Conservation (phyloP, 1,140 invertebrate genomes). For the Temnothorax nylanderi region DNA sequence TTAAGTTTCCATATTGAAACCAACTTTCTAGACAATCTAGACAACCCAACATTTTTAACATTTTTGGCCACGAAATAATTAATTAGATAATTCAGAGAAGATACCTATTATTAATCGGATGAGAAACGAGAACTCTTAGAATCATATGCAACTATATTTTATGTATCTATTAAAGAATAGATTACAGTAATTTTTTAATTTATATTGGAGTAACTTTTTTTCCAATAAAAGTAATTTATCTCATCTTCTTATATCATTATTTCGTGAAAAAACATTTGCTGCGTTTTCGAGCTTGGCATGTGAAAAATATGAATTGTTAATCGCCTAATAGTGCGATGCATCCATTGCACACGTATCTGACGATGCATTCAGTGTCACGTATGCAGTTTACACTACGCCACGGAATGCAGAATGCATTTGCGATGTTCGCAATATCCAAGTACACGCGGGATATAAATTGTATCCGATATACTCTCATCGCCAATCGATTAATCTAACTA, state of each 20-base stretch:
- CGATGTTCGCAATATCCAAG: conserved; percentile 56
- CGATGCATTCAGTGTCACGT: conserved; percentile 27
- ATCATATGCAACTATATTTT: not conserved
- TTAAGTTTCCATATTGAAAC: not conserved
- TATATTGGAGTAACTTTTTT: not conserved
- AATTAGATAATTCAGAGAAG: not conserved
- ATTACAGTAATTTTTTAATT: not conserved
- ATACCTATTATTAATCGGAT: not conserved
- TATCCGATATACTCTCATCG: conserved; percentile 46
- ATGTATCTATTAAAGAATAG: not conserved
- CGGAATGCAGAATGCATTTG: conserved; percentile 48
- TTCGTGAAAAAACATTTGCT: not conserved
- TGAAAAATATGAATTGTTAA: conserved; percentile 26
- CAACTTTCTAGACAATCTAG: not conserved
- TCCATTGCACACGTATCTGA: conserved; percentile 19
- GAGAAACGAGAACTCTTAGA: not conserved
- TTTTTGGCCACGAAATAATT: not conserved
- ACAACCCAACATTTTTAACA: not conserved
- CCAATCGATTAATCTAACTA: conserved; percentile 56
- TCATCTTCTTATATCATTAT: not conserved
- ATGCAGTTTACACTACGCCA: conserved; percentile 26
- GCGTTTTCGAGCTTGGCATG: not conserved
- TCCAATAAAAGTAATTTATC: not conserved
- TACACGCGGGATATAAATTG: conserved; percentile 54
- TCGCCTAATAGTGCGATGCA: not conserved